Evolutionary conservation across 2,113 vertebrate genomes (phyloP).

Genomic region (Baryphthengus martii): DNA sequence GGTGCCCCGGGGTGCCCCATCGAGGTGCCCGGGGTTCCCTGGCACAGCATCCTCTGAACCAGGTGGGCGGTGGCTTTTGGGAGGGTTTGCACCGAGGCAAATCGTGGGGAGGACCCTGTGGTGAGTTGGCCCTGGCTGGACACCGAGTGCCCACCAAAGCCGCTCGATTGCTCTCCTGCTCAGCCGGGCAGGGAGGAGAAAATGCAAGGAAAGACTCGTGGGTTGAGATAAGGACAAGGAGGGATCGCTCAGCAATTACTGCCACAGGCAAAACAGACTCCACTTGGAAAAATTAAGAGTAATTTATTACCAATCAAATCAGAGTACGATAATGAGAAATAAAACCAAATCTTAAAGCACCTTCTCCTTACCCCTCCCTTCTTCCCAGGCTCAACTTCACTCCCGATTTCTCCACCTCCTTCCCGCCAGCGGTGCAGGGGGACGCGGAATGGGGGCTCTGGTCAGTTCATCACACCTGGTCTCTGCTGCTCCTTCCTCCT

Average conservation of each 20-base stretch:
- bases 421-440: too few species aligned
- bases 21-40: background rate
- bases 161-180: background rate
- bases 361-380: background rate
- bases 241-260: background rate
- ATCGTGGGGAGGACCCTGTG: background rate
- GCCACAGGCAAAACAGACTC: background rate
- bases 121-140: background rate
- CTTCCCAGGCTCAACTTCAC: background rate
- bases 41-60: background rate
- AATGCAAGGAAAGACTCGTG: background rate
- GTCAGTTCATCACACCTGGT: background rate
- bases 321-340: background rate
- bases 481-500: background rate
- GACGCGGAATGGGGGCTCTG: background rate
- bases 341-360: background rate
- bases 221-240: background rate
- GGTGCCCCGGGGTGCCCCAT: background rate
- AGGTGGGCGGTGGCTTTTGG: accelerated
- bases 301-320: background rate
- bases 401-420: background rate
- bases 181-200: background rate
- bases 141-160: background rate
- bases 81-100: background rate
- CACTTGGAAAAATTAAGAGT: background rate